A percentile compares a stretch with the other conserved stretches of the same genome.
phyloP scores from a whole-genome alignment of 2,888 invertebrate species.

The Ophion slaviceki region DNA sequence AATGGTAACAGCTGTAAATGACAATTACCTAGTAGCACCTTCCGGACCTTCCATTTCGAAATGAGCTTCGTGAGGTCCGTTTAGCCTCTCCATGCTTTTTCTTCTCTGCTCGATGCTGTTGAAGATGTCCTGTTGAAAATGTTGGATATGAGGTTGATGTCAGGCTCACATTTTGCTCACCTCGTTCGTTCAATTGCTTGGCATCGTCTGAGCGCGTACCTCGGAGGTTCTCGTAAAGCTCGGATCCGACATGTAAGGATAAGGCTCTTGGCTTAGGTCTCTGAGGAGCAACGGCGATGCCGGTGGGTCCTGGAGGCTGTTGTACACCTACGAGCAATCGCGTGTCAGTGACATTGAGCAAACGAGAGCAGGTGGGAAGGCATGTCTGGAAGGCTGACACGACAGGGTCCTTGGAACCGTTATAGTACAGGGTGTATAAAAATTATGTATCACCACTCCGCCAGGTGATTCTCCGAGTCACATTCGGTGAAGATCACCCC shows the following conservation, averaged over 20 bases:
- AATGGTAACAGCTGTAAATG: background rate
- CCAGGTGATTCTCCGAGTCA: too few species aligned
- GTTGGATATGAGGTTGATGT: background rate
- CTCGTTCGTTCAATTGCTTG: background rate
- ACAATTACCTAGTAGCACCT: slow-evolving; percentile 72
- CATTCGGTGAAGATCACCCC: too few species aligned
- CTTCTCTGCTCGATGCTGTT: slow-evolving; percentile 80
- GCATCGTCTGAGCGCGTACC: slow-evolving; percentile 68
- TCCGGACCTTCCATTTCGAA: slow-evolving; percentile 74
- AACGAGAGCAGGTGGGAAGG: background rate
- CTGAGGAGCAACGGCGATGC: slow-evolving; percentile 79
- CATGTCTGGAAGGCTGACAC: background rate
- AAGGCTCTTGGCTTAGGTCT: slow-evolving; percentile 77
- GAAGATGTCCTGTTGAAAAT: slow-evolving; percentile 77
- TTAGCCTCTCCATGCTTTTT: slow-evolving; percentile 80
- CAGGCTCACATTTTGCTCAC: background rate
- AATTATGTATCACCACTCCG: too few species aligned
- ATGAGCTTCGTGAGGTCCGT: slow-evolving; percentile 77
- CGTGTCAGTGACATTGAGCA: background rate
- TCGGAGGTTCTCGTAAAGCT: slow-evolving; percentile 82
- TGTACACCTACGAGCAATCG: slow-evolving; percentile 78
- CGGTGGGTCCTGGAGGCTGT: slow-evolving; percentile 82
- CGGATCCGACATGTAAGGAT: slow-evolving; percentile 78
- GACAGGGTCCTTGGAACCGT: background rate
- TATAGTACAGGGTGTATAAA: too few species aligned